These are phyloP conservation scores for Eilema caniola DNA, from an alignment of 2,888 invertebrate genomes.

Conservation along the genomic window DNA sequence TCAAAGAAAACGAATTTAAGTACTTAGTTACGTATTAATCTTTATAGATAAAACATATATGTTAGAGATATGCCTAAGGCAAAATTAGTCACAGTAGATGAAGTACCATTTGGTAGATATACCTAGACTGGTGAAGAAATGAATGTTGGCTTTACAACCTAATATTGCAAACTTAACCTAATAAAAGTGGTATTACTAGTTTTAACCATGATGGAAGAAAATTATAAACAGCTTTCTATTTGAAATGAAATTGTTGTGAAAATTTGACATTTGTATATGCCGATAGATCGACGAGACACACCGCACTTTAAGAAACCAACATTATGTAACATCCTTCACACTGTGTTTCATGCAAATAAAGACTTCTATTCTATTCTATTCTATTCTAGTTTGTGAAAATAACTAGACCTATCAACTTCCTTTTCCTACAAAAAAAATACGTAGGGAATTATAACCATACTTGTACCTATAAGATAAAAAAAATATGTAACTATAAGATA, in stretches of 20 bases:
- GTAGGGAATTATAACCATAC: too few relatives aligned
- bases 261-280: too few relatives aligned
- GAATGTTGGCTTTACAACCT: background rate
- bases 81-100: background rate
- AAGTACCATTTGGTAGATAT: background rate
- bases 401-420: background rate
- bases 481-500: too few relatives aligned
- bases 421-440: background rate
- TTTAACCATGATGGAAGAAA: background rate
- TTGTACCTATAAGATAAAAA: too few relatives aligned
- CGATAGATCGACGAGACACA: too few relatives aligned
- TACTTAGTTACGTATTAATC: too few relatives aligned
- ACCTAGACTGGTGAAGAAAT: background rate
- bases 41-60: background rate
- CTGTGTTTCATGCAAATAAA: too few relatives aligned
- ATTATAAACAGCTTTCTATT: background rate
- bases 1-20: too few relatives aligned
- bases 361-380: too few relatives aligned
- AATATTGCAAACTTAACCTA: background rate
- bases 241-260: too few relatives aligned
- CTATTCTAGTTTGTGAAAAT: background rate
- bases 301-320: too few relatives aligned
- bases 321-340: too few relatives aligned
- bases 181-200: background rate
- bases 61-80: background rate